phyloP scores from a whole-genome alignment of 2,797 vertebrate genomes.

The Chanos chanos region DNA sequence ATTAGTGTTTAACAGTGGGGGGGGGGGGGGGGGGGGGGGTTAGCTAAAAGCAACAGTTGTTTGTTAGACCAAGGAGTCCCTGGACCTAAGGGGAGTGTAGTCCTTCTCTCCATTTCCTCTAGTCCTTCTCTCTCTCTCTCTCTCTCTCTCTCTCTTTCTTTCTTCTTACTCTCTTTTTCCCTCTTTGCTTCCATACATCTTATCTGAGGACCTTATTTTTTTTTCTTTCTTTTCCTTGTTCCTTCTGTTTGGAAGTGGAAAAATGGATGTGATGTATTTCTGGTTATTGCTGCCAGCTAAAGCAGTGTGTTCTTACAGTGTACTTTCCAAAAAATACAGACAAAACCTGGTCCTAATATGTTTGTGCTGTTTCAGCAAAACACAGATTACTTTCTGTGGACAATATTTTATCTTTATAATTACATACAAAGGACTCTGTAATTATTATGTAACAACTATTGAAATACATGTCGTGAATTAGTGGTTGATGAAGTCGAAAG shows the following conservation, averaged over 20 bases:
- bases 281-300: constrained; percentile 5
- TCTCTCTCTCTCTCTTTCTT: neutral
- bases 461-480: constrained; percentile 18
- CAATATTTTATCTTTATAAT: constrained; percentile 15
- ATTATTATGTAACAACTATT: constrained; percentile 13
- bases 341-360: neutral
- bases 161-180: neutral
- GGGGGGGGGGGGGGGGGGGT: constrained; percentile 3
- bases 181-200: too few relatives aligned
- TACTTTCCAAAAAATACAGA: constrained; percentile 10
- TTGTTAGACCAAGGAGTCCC: constrained; percentile 13
- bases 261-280: neutral
- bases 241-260: neutral
- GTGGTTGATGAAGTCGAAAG: constrained; percentile 1
- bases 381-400: constrained; percentile 7
- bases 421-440: constrained; percentile 15
- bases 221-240: neutral
- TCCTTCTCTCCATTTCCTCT: too few relatives aligned
- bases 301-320: neutral
- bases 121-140: neutral
- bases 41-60: constrained; percentile 26
- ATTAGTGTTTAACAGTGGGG: constrained; percentile 10
- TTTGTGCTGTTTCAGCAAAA: constrained; percentile 11
- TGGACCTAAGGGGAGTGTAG: constrained; percentile 18
- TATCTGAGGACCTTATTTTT: too few relatives aligned